A percentile compares a stretch with the other conserved stretches of the same genome.
Conservation (phyloP, 64 coral and sea anemone species). For the Porites lutea region DNA sequence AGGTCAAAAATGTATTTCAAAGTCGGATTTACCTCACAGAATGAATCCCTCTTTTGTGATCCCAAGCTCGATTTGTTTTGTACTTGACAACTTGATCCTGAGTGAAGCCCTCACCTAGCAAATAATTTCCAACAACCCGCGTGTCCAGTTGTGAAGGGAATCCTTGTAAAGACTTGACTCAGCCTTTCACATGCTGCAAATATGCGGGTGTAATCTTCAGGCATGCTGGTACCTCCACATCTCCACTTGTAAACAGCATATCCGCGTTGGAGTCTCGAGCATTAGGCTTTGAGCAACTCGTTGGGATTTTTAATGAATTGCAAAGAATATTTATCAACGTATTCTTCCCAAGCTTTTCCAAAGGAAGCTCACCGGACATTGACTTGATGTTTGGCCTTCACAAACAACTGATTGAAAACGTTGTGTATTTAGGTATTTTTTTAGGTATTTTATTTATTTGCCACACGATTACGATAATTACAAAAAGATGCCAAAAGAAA, state of each 20-base stretch:
- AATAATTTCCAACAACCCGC: constrained; percentile 66
- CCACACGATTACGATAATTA: too few relatives aligned
- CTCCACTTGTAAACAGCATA: neutral
- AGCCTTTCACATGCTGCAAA: constrained; percentile 36
- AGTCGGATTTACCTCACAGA: constrained; percentile 37
- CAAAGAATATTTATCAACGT: constrained; percentile 57
- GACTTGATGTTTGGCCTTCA: too few relatives aligned
- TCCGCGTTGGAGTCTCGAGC: neutral
- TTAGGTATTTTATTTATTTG: too few relatives aligned
- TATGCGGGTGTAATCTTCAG: constrained; percentile 45
- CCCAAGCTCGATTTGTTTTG: constrained; percentile 62
- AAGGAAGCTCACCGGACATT: constrained; percentile 37
- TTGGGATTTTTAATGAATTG: constrained; percentile 57
- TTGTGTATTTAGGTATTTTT: too few relatives aligned
- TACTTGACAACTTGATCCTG: constrained; percentile 68
- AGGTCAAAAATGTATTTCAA: constrained; percentile 28
- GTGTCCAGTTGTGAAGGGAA: constrained; percentile 49
- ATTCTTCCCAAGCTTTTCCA: constrained; percentile 43
- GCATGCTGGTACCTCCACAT: neutral
- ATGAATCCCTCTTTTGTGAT: constrained; percentile 64
- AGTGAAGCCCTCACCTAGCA: constrained; percentile 57
- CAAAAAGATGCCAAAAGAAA: too few relatives aligned
- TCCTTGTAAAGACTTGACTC: constrained; percentile 25
- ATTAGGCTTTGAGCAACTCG: constrained; percentile 41
- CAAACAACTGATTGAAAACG: too few relatives aligned